Conservation (phyloP, 2,888 invertebrate genomes). For the Endotricha flammealis region DNA sequence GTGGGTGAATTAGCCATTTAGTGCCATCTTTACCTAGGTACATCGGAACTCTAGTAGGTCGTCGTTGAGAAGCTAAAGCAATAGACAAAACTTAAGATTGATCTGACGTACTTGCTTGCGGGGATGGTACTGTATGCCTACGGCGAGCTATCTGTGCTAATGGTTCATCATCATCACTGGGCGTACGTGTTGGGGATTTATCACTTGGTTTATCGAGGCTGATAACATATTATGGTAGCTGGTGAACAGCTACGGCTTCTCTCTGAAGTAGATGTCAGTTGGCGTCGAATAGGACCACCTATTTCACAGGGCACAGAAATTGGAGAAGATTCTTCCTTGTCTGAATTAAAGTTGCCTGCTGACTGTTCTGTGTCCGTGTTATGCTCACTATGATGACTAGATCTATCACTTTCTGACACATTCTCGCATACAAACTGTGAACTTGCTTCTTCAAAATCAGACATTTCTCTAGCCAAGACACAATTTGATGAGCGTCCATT, state of each 20-base stretch:
- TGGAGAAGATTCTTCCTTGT: too few species aligned
- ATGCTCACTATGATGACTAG: conserved; percentile 8
- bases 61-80: too few species aligned
- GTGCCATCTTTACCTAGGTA: too few species aligned
- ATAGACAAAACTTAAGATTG: too few species aligned
- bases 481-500: conserved; percentile 11
- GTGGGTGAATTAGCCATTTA: too few species aligned
- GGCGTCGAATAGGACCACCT: conserved; percentile 6
- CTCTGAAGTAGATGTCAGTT: conserved; percentile 5
- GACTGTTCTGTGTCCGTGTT: conserved; percentile 5
- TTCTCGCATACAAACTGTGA: conserved; percentile 6
- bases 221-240: not conserved
- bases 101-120: too few species aligned
- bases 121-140: too few species aligned
- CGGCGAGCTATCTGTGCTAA: too few species aligned
- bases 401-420: conserved; percentile 9
- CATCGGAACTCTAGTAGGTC: too few species aligned
- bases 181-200: conserved; percentile 12
- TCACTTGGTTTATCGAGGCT: conserved; percentile 1
- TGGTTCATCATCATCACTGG: conserved; percentile 14
- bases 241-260: not conserved
- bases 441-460: conserved; percentile 7
- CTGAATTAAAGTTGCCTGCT: too few species aligned
- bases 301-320: too few species aligned
- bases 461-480: conserved; percentile 10